Percentiles rank a stretch among this genome's conserved stretches.
Evolutionary conservation across 2,113 vertebrate genomes (phyloP).

Genomic region (Hylia prasina): DNA sequence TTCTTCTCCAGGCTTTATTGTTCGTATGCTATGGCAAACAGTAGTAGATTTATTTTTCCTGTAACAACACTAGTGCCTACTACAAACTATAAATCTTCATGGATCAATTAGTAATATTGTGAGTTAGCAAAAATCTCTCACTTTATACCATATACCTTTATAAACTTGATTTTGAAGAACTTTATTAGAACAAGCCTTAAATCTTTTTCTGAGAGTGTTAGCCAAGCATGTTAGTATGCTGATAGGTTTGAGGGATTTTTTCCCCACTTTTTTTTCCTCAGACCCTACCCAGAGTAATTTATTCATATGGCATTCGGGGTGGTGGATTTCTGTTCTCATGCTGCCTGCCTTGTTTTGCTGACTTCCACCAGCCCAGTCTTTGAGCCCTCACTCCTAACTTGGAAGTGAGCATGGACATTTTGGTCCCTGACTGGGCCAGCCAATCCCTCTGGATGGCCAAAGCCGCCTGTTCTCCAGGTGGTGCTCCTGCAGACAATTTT

Average conservation of each 20-base stretch:
- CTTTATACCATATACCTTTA: background rate
- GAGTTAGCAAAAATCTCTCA: background rate
- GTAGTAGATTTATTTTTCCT: background rate
- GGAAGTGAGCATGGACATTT: background rate
- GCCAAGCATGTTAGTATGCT: background rate
- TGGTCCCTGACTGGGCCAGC: background rate
- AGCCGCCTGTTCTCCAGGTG: background rate
- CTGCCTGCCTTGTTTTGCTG: background rate
- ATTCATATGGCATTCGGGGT: background rate
- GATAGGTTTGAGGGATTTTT: background rate
- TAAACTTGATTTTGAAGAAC: background rate
- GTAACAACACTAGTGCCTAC: background rate
- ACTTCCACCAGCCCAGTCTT: background rate
- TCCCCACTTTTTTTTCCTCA: rapidly evolving
- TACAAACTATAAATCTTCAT: background rate
- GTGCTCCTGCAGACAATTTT: background rate
- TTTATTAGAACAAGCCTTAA: background rate
- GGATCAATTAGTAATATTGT: background rate
- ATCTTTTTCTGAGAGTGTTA: background rate
- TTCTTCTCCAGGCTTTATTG: background rate
- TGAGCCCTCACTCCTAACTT: background rate
- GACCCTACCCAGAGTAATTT: background rate
- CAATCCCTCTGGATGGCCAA: background rate
- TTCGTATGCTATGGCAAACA: background rate
- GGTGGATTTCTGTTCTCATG: background rate